phyloP scores from a whole-genome alignment of 2,797 vertebrate genomes.

The Adrianichthys oophorus region DNA sequence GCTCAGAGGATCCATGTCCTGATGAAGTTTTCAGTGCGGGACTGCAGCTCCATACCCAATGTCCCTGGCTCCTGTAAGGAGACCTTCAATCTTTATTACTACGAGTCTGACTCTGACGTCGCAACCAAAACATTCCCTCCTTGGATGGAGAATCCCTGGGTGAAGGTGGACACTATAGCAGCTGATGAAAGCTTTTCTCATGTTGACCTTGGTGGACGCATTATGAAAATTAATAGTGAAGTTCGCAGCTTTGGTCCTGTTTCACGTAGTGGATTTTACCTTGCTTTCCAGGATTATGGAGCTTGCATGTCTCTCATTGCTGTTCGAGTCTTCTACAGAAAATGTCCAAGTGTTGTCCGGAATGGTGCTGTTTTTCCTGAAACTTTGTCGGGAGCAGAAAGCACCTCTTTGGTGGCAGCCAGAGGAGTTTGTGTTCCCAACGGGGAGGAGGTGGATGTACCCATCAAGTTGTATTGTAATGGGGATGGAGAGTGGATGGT shows the following conservation, averaged over 20 bases:
- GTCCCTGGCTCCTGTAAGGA: conserved; percentile 97
- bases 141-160: conserved; percentile 99
- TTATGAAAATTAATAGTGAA: conserved; percentile 98
- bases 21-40: conserved; percentile 96
- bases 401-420: conserved; percentile 92
- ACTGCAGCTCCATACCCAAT: conserved; percentile 94
- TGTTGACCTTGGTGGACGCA: conserved; percentile 91
- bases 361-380: conserved; percentile 91
- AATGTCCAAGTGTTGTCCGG: conserved; percentile 87
- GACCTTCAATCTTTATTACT: conserved; percentile 96
- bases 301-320: conserved; percentile 97
- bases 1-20: conserved; percentile 95
- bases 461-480: conserved; percentile 96
- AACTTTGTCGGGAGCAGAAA: conserved; percentile 92
- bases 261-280: conserved; percentile 90
- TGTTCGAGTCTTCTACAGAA: conserved; percentile 92
- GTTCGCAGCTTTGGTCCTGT: conserved; percentile 93
- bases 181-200: conserved; percentile 97
- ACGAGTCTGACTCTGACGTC: conserved; percentile 86
- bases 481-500: conserved; percentile 97
- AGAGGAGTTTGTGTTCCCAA: conserved; percentile 90
- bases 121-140: conserved; percentile 85
- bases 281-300: conserved; percentile 97
- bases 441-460: conserved; percentile 93
- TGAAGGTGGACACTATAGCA: conserved; percentile 95